Evolutionary conservation across 2,113 vertebrate genomes (phyloP), one percentile per base, ranked within the genome.

Genomic region (Crocuta crocuta): DNA sequence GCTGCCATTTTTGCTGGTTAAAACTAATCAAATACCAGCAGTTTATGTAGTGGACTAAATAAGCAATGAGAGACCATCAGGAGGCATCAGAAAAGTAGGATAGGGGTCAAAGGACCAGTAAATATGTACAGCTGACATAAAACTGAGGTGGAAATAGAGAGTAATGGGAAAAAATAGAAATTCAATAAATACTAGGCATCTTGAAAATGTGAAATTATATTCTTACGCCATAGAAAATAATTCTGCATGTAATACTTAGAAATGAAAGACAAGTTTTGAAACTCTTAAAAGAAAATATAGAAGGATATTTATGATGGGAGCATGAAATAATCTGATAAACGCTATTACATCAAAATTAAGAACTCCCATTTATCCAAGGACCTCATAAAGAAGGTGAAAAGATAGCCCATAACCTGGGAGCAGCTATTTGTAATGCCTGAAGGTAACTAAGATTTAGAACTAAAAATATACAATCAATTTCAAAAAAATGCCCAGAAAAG

Each of bases 301-400:
- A 45, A 50, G 17, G 39, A 65, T 78, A 86, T 85, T 66, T 89
- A 58, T 33, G 50, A 82, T 84, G 16, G 10, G 26, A 13, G 4
- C 50, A 81, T 81, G 3, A 94, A 5, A 82, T 10, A 71, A 66
- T 66, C 73, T 73, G 43, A 45, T 55, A 45, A 80, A 21, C 76
- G 17, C 50, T 53, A 89, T 95, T 63, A 82, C 6, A 21, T 85
- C 80, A 96, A 85, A 88, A 87, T 87, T 91, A 93, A 61, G 26
- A 61, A 73, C 53, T 95, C 68, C 1, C 21, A 31, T 33, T 85
- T 23, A 26, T 61, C 31, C n/a, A 88, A 68, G 8, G 12, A 50
- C 58, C 73, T 33, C 11, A 33, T 58, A 23, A 74, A 58, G 24
- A 92, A 83, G 3, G 10, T 50, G 6, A 86, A 96, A 83, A 48